Conservation (phyloP, 2,888 invertebrate genomes). For the Caenorhabditis sp. region DNA sequence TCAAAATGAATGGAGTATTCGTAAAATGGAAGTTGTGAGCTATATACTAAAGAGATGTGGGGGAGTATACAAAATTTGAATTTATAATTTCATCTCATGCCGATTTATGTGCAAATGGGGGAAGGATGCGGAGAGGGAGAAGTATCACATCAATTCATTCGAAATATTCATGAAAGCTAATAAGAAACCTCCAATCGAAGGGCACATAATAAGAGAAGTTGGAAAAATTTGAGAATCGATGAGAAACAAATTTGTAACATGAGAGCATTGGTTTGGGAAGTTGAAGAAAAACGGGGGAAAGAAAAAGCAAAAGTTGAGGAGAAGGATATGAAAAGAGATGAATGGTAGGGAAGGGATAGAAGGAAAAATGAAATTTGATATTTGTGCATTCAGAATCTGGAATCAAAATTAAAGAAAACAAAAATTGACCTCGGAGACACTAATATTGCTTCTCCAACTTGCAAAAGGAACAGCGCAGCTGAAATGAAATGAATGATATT, state of each 20-base stretch:
- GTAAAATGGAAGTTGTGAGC: background rate
- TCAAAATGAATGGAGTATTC: background rate
- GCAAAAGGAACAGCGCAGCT: too few species aligned
- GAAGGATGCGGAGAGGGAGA: background rate
- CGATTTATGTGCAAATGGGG: conserved; percentile 28
- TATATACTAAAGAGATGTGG: background rate
- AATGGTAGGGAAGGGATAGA: conserved; percentile 10
- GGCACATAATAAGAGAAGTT: background rate
- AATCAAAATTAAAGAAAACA: background rate
- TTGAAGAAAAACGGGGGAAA: conserved; percentile 1
- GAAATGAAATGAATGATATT: too few species aligned
- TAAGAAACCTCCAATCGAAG: background rate
- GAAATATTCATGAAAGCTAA: conserved; percentile 11
- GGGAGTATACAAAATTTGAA: conserved; percentile 30
- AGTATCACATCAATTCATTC: conserved; percentile 29
- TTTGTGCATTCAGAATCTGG: conserved; percentile 32
- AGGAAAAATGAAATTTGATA: conserved; percentile 58
- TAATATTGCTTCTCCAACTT: too few species aligned
- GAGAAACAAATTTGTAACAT: conserved; percentile 51
- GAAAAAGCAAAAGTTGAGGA: conserved; percentile 23
- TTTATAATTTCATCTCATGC: conserved; percentile 38
- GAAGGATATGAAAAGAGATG: conserved; percentile 13
- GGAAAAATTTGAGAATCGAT: conserved; percentile 25
- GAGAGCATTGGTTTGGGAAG: conserved; percentile 35
- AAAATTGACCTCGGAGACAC: too few species aligned